Percentiles rank a stretch among this genome's conserved stretches.
phyloP scores from a whole-genome alignment of 2,113 vertebrate genomes.

The Aramus guarauna region DNA sequence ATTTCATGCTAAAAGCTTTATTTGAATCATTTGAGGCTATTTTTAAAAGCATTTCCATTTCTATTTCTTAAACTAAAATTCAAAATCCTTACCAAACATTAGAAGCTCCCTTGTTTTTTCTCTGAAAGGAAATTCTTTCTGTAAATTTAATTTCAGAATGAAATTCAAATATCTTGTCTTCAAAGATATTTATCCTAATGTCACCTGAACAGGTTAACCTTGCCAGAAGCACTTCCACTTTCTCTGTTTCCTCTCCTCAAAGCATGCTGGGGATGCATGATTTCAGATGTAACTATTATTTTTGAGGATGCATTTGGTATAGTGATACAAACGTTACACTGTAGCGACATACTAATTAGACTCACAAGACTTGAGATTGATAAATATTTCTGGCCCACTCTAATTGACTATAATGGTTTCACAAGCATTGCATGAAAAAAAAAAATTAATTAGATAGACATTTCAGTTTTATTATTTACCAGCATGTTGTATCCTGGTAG shows the following conservation, averaged over 20 bases:
- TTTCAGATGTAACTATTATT: not conserved
- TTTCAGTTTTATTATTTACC: not conserved
- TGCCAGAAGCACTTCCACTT: not conserved
- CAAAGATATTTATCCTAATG: not conserved
- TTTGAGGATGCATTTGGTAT: not conserved
- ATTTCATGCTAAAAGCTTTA: not conserved
- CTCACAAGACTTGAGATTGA: not conserved
- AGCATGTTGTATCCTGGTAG: not conserved
- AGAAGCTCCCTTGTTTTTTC: not conserved
- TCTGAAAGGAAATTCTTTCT: not conserved
- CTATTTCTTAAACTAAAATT: not conserved
- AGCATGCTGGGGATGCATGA: not conserved
- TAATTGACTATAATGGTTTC: not conserved
- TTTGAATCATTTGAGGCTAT: not conserved
- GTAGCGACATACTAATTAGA: not conserved
- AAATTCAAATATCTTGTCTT: not conserved
- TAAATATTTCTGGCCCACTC: not conserved
- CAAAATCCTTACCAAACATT: not conserved
- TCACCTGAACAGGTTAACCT: not conserved
- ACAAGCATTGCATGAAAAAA: not conserved
- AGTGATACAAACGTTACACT: not conserved
- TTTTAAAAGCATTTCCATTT: not conserved
- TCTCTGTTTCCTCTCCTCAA: not conserved
- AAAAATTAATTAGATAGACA: not conserved
- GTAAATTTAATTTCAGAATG: not conserved